Evolutionary conservation across 2,797 vertebrate species (phyloP), one percentile per base, ranked within the genome.

Genomic region (Hyperoplus lanceolatus): DNA sequence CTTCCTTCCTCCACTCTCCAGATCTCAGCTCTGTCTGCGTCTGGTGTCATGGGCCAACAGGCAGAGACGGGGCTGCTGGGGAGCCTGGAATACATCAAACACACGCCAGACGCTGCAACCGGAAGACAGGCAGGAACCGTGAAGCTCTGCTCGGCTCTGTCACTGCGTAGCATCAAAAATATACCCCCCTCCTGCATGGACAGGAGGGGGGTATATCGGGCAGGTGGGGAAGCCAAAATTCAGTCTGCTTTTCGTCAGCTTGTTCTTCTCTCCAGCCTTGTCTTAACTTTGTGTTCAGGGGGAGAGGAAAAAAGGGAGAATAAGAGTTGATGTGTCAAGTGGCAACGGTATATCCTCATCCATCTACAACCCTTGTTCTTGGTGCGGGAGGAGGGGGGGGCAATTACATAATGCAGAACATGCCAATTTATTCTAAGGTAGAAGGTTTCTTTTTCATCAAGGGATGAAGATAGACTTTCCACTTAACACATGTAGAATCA

Each of bases 51-150:
- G 59, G 49, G 78, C 83, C 84, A 79, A 81, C 80, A 82, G 83
- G 73, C 75, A 62, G 84, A 84, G 73, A 80, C 12, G 13, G 62
- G 73, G 75, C 83, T 71, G 67, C 66, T 51, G 76, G 70, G 66
- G 75, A 81, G 87, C 87, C 93, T 93, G 92, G 88, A 89, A 80
- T 90, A 83, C 85, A 92, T 94, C 91, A 94, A 93, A 90, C 77
- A 46, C 73, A 68, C 85, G 87, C 82, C 93, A 94, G 90, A 93
- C 87, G 70, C 89, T 82, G 84, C 81, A 74, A 84, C 89, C 90
- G 91, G 87, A 92, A 93, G 89, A 91, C 89, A 78, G 75, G 80
- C 87, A 90, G 90, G 89, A 92, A 94, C 91, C 80, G 80, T 73
- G 86, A 89, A 84, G 88, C 87, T 86, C 83, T 80, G 81, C 83